These are phyloP conservation scores for Chaunax sp. DNA, from an alignment of 2,797 vertebrate species.

Conservation along the genomic window DNA sequence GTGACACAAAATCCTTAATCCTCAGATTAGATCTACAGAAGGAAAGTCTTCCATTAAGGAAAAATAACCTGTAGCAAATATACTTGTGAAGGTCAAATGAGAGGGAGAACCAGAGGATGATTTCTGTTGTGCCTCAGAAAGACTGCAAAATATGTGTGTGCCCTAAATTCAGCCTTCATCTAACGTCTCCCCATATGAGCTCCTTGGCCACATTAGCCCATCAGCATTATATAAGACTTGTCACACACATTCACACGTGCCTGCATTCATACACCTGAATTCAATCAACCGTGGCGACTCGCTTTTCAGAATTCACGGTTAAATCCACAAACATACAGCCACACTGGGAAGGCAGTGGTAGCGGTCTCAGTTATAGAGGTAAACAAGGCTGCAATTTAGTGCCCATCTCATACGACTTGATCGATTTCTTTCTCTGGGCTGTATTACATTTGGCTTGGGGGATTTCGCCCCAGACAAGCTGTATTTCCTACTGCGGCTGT, in stretches of 20 bases:
- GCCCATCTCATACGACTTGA: not conserved
- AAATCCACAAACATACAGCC: not conserved
- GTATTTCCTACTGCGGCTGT: slow-evolving; percentile 35
- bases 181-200: slow-evolving; percentile 28
- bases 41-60: slow-evolving; percentile 23
- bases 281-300: slow-evolving; percentile 16
- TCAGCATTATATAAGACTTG: slow-evolving; percentile 67
- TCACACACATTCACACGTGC: slow-evolving; percentile 39
- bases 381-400: slow-evolving; percentile 44
- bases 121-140: slow-evolving; percentile 12
- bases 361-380: slow-evolving; percentile 17
- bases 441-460: slow-evolving; percentile 23
- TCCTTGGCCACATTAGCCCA: slow-evolving; percentile 56
- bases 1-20: slow-evolving; percentile 56
- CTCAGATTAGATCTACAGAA: slow-evolving; percentile 52
- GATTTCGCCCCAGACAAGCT: slow-evolving; percentile 30
- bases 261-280: slow-evolving; percentile 58
- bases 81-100: slow-evolving; percentile 50
- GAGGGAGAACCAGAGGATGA: not conserved
- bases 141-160: slow-evolving; percentile 43
- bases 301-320: not conserved
- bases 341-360: not conserved
- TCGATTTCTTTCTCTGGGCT: slow-evolving; percentile 41
- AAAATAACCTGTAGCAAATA: slow-evolving; percentile 27
- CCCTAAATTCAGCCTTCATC: slow-evolving; percentile 65